phyloP scores from a whole-genome alignment of 2,797 vertebrate genomes.

The Diglossa cyanea region DNA sequence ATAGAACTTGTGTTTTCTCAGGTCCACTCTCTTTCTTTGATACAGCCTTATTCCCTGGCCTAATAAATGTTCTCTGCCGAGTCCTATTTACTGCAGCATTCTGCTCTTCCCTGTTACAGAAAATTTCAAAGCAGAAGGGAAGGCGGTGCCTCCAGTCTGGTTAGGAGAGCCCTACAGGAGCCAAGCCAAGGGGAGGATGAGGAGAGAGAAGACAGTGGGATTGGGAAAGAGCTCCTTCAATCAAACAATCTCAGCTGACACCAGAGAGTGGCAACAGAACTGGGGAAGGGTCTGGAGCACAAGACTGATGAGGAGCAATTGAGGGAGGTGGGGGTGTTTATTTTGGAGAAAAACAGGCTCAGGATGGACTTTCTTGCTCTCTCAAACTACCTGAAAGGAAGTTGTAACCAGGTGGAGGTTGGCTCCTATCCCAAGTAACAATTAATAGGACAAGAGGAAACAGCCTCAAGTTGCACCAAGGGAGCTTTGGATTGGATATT shows the following conservation, averaged over 20 bases:
- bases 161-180: neutral
- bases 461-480: neutral
- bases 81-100: neutral
- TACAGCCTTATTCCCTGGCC: neutral
- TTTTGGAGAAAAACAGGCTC: neutral
- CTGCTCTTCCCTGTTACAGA: neutral
- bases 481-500: neutral
- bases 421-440: neutral
- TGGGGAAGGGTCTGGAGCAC: neutral
- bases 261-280: neutral
- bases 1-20: neutral
- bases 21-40: neutral
- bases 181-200: neutral
- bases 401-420: neutral
- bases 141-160: neutral
- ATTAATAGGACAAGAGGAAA: neutral
- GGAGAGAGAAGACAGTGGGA: neutral
- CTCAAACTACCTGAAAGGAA: neutral
- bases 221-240: neutral
- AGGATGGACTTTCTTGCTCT: neutral
- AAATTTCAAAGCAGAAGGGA: neutral
- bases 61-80: neutral
- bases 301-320: neutral
- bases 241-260: neutral
- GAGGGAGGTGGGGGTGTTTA: neutral